A percentile compares a stretch with the other conserved stretches of the same genome.
These are phyloP conservation scores for Hydriomena furcata DNA, from an alignment of 2,888 invertebrate species.

Conservation along the genomic window DNA sequence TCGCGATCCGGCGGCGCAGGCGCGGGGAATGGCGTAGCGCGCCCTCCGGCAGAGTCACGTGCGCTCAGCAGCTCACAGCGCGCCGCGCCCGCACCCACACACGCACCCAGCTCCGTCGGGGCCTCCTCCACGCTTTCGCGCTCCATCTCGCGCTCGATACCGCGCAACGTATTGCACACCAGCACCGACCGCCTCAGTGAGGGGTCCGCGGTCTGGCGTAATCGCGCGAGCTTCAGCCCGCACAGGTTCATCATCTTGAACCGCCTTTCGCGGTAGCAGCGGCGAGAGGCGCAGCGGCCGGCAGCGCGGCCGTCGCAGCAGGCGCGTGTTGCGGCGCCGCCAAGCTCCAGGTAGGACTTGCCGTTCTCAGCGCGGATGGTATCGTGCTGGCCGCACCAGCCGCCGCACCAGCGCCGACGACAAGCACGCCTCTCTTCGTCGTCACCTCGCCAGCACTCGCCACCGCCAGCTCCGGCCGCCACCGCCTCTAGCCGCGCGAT, in stretches of 20 bases:
- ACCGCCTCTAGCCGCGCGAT: constrained; percentile 80
- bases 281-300: constrained; percentile 90
- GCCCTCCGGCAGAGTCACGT: constrained; percentile 79
- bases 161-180: constrained; percentile 95
- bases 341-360: constrained; percentile 94
- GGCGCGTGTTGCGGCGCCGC: constrained; percentile 89
- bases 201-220: constrained; percentile 94
- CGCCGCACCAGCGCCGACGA: constrained; percentile 83
- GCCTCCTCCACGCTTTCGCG: constrained; percentile 84
- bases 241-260: constrained; percentile 95
- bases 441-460: constrained; percentile 83
- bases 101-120: constrained; percentile 72
- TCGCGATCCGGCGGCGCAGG: constrained; percentile 85
- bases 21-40: constrained; percentile 88
- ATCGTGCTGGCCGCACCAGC: constrained; percentile 85
- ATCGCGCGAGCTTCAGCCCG: constrained; percentile 94
- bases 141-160: constrained; percentile 95
- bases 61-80: constrained; percentile 84
- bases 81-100: constrained; percentile 79
- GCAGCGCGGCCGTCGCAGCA: constrained; percentile 90
- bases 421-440: constrained; percentile 80
- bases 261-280: constrained; percentile 93
- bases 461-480: constrained; percentile 86
- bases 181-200: constrained; percentile 95
- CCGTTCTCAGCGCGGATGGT: constrained; percentile 96